A percentile compares a stretch with the other conserved stretches of the same genome.
Evolutionary conservation across 2,888 invertebrate species (phyloP).

Genomic region (Agonopterix alstromeriana): DNA sequence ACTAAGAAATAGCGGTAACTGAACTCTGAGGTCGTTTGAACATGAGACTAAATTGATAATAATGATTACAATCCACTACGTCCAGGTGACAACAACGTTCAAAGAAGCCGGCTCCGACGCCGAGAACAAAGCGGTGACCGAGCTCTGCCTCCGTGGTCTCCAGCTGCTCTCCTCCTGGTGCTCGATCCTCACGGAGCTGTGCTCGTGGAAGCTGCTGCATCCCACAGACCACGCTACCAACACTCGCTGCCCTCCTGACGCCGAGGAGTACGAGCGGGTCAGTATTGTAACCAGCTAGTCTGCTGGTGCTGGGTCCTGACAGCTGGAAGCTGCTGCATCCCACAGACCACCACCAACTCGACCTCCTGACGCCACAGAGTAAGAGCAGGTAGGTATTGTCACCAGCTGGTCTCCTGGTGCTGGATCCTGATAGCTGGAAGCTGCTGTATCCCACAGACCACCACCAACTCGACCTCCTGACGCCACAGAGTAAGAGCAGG

Average conservation of each 20-base stretch:
- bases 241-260: conserved; percentile 94
- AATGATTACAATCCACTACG: too few relatives aligned
- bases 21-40: too few relatives aligned
- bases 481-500: conserved; percentile 98
- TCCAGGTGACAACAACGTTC: conserved; percentile 91
- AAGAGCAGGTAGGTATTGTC: conserved; percentile 96
- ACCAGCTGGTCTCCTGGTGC: conserved; percentile 97
- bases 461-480: conserved; percentile 95
- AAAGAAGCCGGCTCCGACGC: conserved; percentile 94
- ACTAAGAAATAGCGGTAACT: too few relatives aligned
- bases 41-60: too few relatives aligned
- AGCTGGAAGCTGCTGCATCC: conserved; percentile 98
- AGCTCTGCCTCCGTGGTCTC: conserved; percentile 93
- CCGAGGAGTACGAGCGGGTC: conserved; percentile 98
- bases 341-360: conserved; percentile 97
- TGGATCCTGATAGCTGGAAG: conserved; percentile 97
- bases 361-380: conserved; percentile 97
- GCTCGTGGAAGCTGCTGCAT: conserved; percentile 98
- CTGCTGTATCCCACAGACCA: conserved; percentile 98
- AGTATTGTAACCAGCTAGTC: conserved; percentile 83
- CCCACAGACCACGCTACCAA: conserved; percentile 98
- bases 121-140: conserved; percentile 94
- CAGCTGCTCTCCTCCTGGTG: conserved; percentile 98
- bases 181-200: conserved; percentile 95
- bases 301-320: conserved; percentile 98